Base-by-base conservation (phyloP, 2,113 vertebrate species). In the Sitta europaea region DNA sequence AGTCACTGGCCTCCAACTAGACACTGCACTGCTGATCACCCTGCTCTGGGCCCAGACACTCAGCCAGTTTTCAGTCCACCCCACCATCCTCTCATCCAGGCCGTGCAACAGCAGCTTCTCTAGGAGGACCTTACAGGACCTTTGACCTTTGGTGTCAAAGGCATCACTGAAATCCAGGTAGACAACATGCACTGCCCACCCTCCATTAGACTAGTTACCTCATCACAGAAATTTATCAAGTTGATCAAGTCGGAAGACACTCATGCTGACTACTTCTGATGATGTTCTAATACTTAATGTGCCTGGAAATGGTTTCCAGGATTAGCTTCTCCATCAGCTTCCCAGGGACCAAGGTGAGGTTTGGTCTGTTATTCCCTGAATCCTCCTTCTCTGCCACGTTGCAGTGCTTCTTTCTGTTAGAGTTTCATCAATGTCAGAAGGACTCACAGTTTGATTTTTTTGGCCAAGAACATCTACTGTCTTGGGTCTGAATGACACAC, bases 21-120 rank as follows among this genome's bases (percentile, higher is more conserved):
- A 28, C 19, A 18, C 66, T 71, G 31, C 11, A 47, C 5, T 0
- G 0, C 35, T 86, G 25, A 45, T 14, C 45, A 70, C 3, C 4
- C 29, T 6, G 0, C 14, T 36, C 51, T 28, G 24, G 16, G 38
- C 38, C 17, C 48, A 85, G 62, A 2, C 0, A 1, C n/a, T 58
- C 53, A 72, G 29, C 27, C 53, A 57, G 24, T 58, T 95, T 88
- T 67, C 42, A 47, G 1, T 35, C 10, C 24, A 35, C 27, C 31
- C 47, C 51, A 14, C 9, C 42, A 6, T 48, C n/a, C 35, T 19
- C 19, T 77, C 43, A 54, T 27, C 47, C 67, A 72, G n/a, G 12
- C 23, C 36, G n/a, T 28, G 50, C 20, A 54, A 40, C 20, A 74
- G 24, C 14, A 40, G 13, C 13, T 48, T 45, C 58, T 76, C 48